These are phyloP conservation scores for Nemopilema nomurai DNA, from an alignment of 30 jellyfish, hydroid and myxozoan genomes.

Conservation along the genomic window DNA sequence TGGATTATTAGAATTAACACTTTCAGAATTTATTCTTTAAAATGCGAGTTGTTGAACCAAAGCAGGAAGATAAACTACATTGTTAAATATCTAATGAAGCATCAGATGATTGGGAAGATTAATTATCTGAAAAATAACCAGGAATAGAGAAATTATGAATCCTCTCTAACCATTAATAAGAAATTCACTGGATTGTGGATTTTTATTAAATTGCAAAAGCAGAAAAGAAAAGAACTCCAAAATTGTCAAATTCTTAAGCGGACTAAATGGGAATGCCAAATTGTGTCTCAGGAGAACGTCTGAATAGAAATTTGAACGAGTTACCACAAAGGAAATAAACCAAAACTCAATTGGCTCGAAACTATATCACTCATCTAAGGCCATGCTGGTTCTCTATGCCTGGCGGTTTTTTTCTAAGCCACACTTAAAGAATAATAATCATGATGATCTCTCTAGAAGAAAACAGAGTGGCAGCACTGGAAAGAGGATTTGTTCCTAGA, in stretches of 20 bases:
- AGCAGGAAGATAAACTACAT: background rate
- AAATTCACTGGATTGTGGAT: background rate
- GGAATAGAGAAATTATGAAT: background rate
- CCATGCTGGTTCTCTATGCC: too few relatives aligned
- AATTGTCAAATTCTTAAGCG: background rate
- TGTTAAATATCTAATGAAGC: background rate
- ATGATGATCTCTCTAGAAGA: too few relatives aligned
- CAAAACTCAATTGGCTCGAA: background rate
- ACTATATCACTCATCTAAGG: background rate
- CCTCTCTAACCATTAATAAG: background rate
- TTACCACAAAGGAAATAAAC: background rate
- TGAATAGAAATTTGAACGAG: background rate
- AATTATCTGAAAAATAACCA: background rate
- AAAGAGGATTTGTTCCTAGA: too few relatives aligned
- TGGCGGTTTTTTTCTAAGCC: too few relatives aligned
- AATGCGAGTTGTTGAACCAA: background rate
- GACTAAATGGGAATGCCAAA: background rate
- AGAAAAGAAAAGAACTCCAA: background rate
- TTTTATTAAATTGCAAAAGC: background rate
- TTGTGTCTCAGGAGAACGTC: background rate
- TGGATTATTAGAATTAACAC: constrained; percentile 34
- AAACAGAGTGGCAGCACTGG: too few relatives aligned
- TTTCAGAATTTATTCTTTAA: background rate
- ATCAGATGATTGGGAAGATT: background rate
- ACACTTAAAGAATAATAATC: too few relatives aligned